Percentiles rank a stretch among this genome's conserved stretches.
Conservation (phyloP, 2,113 vertebrate genomes). For the Suncus etruscus region DNA sequence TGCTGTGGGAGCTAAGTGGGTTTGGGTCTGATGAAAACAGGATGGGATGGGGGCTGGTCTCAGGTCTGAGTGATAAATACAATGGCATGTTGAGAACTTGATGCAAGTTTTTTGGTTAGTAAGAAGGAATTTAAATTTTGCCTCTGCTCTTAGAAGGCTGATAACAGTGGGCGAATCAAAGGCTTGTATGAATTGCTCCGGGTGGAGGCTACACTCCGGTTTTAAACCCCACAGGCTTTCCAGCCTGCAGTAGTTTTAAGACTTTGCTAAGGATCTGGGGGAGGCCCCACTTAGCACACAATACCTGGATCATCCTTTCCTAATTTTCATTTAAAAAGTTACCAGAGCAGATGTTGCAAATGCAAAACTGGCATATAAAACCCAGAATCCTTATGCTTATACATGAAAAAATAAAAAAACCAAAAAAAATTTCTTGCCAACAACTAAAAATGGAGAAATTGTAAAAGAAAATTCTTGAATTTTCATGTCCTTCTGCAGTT, state of each 20-base stretch:
- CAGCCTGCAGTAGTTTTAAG: not conserved
- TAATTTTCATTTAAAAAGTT: not conserved
- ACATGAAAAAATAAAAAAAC: not conserved
- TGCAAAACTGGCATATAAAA: not conserved
- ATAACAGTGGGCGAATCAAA: not conserved
- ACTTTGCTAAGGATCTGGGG: not conserved
- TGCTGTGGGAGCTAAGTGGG: not conserved
- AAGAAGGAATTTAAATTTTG: slow-evolving; percentile 20
- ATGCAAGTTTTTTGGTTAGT: not conserved
- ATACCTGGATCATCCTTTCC: not conserved
- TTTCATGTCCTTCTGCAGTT: too few relatives aligned
- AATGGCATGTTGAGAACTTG: not conserved
- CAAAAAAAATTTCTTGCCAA: not conserved
- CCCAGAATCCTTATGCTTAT: not conserved
- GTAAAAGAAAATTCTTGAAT: slow-evolving; percentile 6
- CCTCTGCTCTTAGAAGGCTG: not conserved
- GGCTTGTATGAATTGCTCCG: not conserved
- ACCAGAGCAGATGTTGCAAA: not conserved
- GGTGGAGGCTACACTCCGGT: not conserved
- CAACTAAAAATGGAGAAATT: slow-evolving; percentile 27
- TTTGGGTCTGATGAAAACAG: not conserved
- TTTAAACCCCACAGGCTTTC: not conserved
- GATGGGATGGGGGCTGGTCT: too few relatives aligned
- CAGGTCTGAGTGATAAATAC: not conserved
- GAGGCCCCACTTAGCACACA: not conserved